phyloP scores from a whole-genome alignment of 2,113 vertebrate species.

The Indicator maculatus region DNA sequence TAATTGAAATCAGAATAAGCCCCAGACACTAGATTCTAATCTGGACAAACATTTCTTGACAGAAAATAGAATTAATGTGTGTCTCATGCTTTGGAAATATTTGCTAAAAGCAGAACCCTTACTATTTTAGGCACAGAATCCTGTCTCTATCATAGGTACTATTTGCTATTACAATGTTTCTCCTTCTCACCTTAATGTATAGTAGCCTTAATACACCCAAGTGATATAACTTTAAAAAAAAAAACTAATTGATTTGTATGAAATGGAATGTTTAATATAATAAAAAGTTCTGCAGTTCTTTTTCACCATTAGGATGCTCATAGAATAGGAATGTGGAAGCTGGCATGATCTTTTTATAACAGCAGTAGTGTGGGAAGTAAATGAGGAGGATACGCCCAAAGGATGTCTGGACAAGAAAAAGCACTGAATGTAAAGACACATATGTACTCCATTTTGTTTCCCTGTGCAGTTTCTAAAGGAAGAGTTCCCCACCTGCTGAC shows the following conservation, averaged over 20 bases:
- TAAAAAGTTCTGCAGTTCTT: background rate
- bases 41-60: background rate
- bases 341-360: accelerated
- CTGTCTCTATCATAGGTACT: background rate
- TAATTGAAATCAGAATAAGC: slow-evolving; percentile 54
- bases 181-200: background rate
- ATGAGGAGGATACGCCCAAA: background rate
- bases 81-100: background rate
- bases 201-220: background rate
- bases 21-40: background rate
- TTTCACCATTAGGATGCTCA: background rate
- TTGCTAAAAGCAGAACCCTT: background rate
- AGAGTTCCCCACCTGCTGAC: background rate
- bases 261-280: background rate
- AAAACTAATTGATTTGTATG: background rate
- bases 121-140: background rate
- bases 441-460: background rate
- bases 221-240: background rate
- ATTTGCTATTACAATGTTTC: background rate
- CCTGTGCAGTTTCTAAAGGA: background rate
- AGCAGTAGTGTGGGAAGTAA: accelerated
- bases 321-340: background rate
- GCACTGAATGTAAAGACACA: background rate
- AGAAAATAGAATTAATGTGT: slow-evolving; percentile 13
- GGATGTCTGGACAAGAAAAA: background rate